Conservation (phyloP, 2,888 invertebrate species). For the Cosmia pyralina region DNA sequence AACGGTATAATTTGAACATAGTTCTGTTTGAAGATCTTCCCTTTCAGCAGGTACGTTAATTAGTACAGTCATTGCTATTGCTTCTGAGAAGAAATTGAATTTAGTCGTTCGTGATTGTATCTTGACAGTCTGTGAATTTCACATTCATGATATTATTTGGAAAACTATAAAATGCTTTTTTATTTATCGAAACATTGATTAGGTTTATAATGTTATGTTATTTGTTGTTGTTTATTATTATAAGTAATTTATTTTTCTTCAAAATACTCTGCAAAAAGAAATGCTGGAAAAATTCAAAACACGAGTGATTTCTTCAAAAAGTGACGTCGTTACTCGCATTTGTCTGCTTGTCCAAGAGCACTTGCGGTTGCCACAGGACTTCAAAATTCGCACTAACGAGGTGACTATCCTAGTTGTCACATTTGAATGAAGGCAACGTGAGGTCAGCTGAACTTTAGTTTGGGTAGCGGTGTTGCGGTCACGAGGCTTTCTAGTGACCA, state of each 20-base stretch:
- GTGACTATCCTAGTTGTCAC: constrained; percentile 73
- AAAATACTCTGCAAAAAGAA: not conserved
- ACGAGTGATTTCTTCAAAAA: constrained; percentile 33
- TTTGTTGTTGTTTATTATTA: too few species aligned
- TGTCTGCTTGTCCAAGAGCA: constrained; percentile 64
- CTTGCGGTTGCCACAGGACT: constrained; percentile 65
- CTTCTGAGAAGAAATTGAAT: constrained; percentile 20
- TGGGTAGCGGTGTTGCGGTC: constrained; percentile 54
- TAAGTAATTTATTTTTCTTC: not conserved
- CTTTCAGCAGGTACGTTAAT: constrained; percentile 11
- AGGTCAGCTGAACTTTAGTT: constrained; percentile 71
- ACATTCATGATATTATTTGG: not conserved
- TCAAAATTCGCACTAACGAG: constrained; percentile 79
- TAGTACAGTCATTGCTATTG: constrained; percentile 3
- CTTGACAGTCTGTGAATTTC: not conserved
- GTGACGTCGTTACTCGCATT: constrained; percentile 52
- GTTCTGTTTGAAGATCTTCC: constrained; percentile 39
- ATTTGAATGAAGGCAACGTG: constrained; percentile 73
- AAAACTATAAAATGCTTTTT: not conserved
- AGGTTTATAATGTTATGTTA: not conserved
- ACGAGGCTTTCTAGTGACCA: constrained; percentile 55
- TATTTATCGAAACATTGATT: not conserved
- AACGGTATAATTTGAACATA: constrained; percentile 41
- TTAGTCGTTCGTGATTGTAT: constrained; percentile 11
- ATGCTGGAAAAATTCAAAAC: constrained; percentile 6